A percentile compares a stretch with the other conserved stretches of the same genome.
These are phyloP conservation scores for Cettia cetti DNA, from an alignment of 2,113 vertebrate genomes.

Conservation along the genomic window DNA sequence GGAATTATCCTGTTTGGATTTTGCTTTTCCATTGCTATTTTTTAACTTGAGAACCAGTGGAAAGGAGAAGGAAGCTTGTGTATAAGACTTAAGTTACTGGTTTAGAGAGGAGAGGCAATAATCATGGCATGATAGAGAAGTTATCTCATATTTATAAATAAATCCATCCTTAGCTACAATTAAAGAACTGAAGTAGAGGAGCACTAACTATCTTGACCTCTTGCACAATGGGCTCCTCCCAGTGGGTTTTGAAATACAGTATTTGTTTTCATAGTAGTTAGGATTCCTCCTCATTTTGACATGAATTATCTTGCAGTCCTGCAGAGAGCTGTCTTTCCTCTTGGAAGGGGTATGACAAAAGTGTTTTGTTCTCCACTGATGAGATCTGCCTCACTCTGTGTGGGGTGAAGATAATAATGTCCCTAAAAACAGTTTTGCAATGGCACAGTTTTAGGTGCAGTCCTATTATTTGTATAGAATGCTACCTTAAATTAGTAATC, in stretches of 20 bases:
- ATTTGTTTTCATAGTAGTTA: constrained; percentile 60
- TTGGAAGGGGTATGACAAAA: background rate
- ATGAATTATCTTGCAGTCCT: background rate
- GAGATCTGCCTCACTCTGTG: background rate
- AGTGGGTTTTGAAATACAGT: constrained; percentile 43
- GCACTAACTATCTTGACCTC: background rate
- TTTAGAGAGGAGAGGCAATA: background rate
- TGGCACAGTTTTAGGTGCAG: background rate
- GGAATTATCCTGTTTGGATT: background rate
- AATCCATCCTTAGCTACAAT: background rate
- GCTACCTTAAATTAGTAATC: background rate
- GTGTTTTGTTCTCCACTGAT: background rate
- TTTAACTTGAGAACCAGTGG: background rate
- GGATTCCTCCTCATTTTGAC: constrained; percentile 13
- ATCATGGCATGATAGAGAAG: background rate
- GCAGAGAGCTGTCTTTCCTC: background rate
- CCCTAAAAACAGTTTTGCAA: background rate
- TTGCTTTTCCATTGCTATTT: background rate
- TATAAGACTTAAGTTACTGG: background rate
- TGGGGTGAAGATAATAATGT: background rate
- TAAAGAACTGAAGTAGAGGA: background rate
- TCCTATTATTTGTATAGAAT: background rate
- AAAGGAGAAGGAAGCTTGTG: background rate
- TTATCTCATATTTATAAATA: background rate
- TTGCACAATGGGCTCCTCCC: constrained; percentile 27